Evolutionary conservation across 2,797 vertebrate species (phyloP).

Genomic region (Lophura swinhoii): DNA sequence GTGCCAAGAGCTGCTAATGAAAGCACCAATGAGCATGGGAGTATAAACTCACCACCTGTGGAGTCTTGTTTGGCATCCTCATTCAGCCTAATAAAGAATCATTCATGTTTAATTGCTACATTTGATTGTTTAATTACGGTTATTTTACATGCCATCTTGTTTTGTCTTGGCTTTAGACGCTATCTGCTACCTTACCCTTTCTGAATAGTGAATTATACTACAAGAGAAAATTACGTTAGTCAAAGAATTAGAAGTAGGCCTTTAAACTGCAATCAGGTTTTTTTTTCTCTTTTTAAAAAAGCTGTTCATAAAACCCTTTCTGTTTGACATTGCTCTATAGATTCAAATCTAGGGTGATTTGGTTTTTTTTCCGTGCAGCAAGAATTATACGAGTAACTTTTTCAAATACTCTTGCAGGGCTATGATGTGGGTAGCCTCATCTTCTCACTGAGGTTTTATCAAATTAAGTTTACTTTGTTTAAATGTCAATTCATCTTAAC

Average conservation of each 20-base stretch:
- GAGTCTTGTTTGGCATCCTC: conserved; percentile 64
- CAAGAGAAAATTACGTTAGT: conserved; percentile 14
- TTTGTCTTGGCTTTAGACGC: conserved; percentile 46
- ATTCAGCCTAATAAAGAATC: conserved; percentile 67
- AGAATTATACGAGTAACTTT: background rate
- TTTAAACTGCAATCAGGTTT: conserved; percentile 12
- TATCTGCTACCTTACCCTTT: conserved; percentile 48
- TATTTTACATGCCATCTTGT: conserved; percentile 61
- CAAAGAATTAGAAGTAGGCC: conserved; percentile 14
- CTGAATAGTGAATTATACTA: background rate
- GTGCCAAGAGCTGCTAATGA: conserved; percentile 47
- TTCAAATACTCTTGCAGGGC: background rate
- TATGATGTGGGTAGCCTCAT: background rate
- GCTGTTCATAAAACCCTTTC: background rate
- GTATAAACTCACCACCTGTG: conserved; percentile 68
- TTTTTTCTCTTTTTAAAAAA: background rate
- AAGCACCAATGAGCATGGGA: conserved; percentile 19
- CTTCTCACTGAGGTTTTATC: conserved; percentile 19
- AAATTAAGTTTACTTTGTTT: conserved; percentile 49
- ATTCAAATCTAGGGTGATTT: background rate
- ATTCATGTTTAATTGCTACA: conserved; percentile 70
- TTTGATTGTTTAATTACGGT: conserved; percentile 72
- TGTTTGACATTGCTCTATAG: background rate
- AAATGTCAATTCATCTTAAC: conserved; percentile 51
- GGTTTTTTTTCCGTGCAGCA: background rate